phyloP scores from a whole-genome alignment of 2,113 vertebrate genomes.

The Phodopus roborovskii region DNA sequence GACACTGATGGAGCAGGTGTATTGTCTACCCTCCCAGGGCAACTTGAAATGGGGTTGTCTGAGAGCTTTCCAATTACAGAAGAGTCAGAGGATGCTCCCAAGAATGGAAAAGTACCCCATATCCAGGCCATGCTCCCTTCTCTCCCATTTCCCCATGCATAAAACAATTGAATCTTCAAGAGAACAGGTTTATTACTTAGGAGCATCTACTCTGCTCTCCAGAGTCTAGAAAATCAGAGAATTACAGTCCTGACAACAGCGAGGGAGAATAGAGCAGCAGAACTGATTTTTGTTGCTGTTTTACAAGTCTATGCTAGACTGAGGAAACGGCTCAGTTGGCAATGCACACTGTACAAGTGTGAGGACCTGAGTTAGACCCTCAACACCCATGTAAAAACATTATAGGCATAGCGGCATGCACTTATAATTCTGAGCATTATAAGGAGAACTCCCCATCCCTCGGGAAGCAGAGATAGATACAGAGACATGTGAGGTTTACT shows the following conservation, averaged over 20 bases:
- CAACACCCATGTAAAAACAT: background rate
- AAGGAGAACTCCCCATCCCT: no score
- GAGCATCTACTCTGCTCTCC: background rate
- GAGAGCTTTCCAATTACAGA: constrained; percentile 46
- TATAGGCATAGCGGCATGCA: background rate
- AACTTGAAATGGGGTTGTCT: background rate
- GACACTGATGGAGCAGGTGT: background rate
- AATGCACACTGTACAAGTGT: background rate
- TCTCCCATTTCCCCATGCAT: background rate
- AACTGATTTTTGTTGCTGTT: background rate
- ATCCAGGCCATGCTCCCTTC: background rate
- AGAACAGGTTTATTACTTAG: background rate
- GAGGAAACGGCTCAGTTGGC: background rate
- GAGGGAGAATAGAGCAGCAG: background rate
- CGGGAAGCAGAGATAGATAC: background rate
- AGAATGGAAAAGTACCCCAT: constrained; percentile 40
- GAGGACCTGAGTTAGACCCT: background rate
- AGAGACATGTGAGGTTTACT: background rate
- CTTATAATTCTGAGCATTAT: background rate
- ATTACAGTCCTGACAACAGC: background rate
- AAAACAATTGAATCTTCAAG: background rate
- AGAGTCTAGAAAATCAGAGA: background rate
- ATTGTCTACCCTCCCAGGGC: background rate
- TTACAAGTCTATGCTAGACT: background rate
- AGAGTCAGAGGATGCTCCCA: constrained; percentile 27